Base-by-base conservation (phyloP, 2,797 vertebrate species). In the Argyrosomus regius region DNA sequence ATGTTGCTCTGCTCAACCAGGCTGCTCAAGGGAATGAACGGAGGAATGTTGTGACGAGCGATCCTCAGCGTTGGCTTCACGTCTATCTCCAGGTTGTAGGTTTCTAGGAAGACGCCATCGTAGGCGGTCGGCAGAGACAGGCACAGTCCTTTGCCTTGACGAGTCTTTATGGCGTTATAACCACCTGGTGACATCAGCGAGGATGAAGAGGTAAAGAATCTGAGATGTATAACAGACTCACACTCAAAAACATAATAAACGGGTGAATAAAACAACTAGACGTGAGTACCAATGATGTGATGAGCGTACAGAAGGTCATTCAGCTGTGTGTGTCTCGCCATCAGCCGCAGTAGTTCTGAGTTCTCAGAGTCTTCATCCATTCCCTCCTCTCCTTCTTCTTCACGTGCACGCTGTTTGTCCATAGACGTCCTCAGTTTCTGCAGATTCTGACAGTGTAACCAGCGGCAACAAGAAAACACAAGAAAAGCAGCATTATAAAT, bases 81-180 rank as follows among this genome's bases (percentile, higher is more conserved):
- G 53, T 94, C 80, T 11, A 99, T 79, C 80, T 98, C 96, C 88
- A 99, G 75, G 85, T 96, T 93, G 84, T 96, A 99, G 10, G 95
- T 96, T 67, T 96, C 96, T 73, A 99, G 77, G 78, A 95, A 96
- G 61, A 90, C 84, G 9, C 95, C 95, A 39, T 97, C 93, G 1
- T 95, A 98, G 48, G 95, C 93, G 0, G 97, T 98, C 63, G 83
- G 85, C 84, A 99, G 75, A 28, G 94, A 95, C 57, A 98, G 74
- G 2, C 96, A 97, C 3, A 94, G 61, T 6, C 96, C 94, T 41
- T 68, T 93, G 12, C 91, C 91, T 0, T 92, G 81, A 59, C 69
- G 80, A 3, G 91, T 91, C 61, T 92, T 89, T 10, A 88, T 45
- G 53, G 93, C 18, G 58, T 95, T 75, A 26, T 95, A 96, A 5